A percentile compares a stretch with the other conserved stretches of the same genome.
Conservation (phyloP, 2,113 vertebrate species). For the Mormoops blainvillei region DNA sequence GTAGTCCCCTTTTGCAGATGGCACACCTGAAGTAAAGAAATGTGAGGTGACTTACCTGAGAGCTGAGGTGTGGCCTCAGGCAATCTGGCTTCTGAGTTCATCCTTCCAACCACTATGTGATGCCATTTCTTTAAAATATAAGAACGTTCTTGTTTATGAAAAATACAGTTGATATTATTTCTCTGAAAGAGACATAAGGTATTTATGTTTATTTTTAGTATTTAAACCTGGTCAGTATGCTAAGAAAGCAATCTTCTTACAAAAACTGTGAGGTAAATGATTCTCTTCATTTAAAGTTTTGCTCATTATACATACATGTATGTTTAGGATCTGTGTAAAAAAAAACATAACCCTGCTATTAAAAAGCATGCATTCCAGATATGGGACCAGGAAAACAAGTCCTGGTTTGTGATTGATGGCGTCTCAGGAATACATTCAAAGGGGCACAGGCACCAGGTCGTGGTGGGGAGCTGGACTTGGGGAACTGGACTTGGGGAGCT, state of each 20-base stretch:
- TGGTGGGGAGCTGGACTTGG: neutral
- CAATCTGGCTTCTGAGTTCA: neutral
- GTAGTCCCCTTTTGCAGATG: neutral
- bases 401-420: neutral
- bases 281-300: slow-evolving; percentile 11
- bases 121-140: neutral
- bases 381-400: neutral
- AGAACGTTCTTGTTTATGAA: neutral
- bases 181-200: neutral
- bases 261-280: neutral
- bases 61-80: neutral
- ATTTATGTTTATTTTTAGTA: neutral
- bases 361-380: neutral
- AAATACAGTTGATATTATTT: neutral
- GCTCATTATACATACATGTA: neutral
- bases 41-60: neutral
- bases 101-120: neutral
- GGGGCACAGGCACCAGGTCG: neutral
- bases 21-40: neutral
- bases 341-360: neutral
- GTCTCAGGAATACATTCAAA: neutral
- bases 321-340: neutral
- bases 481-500: neutral
- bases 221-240: neutral
- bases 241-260: neutral